These are phyloP conservation scores for Laothoe populi DNA, from an alignment of 2,888 invertebrate species.

Conservation along the genomic window DNA sequence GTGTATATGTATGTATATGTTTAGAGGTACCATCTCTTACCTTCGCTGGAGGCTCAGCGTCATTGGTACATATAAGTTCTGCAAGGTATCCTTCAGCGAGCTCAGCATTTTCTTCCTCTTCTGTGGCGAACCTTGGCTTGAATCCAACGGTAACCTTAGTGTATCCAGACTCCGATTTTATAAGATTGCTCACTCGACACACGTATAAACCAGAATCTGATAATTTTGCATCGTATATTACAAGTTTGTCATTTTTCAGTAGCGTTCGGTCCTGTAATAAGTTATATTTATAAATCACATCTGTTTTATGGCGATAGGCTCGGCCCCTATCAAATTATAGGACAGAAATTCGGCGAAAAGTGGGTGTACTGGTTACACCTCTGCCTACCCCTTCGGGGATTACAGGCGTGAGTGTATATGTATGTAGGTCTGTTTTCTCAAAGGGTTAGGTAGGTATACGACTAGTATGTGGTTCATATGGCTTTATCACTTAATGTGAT, in stretches of 20 bases:
- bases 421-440: no score
- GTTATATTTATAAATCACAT: no score
- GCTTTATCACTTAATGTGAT: no score
- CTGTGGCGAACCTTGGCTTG: constrained; percentile 49
- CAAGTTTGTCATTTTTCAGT: constrained; percentile 40
- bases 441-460: no score
- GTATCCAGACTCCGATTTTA: constrained; percentile 40
- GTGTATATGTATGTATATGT: no score
- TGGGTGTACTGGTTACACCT: no score
- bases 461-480: no score
- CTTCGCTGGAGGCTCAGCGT: constrained; percentile 49
- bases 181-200: constrained; percentile 54
- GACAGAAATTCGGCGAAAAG: no score
- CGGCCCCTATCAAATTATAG: no score
- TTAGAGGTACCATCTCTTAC: constrained; percentile 41
- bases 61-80: constrained; percentile 50
- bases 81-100: constrained; percentile 37
- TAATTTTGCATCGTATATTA: constrained; percentile 39
- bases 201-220: constrained; percentile 57
- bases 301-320: no score
- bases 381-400: no score
- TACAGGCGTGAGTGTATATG: no score
- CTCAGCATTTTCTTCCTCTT: constrained; percentile 42
- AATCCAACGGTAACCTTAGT: constrained; percentile 49
- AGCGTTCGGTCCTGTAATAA: constrained; percentile 46